Evolutionary conservation across 2,888 invertebrate genomes (phyloP), one percentile per base, ranked within the genome.

Genomic region (Hypomecis atomaria): DNA sequence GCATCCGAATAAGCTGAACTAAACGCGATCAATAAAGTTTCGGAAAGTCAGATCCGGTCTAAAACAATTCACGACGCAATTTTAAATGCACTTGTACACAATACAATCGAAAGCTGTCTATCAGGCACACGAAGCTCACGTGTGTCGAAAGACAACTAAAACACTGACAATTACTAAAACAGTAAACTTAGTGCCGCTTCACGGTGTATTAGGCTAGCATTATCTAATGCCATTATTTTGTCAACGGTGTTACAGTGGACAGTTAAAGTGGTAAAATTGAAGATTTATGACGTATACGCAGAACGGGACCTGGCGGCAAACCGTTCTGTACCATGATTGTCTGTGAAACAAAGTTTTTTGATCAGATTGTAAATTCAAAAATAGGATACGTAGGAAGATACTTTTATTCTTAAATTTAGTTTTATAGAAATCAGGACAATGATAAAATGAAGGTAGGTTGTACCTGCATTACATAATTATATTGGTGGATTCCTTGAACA

Each of bases 161-260:
- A 23, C 23, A 23, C 23, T 23, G 23, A 23, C 23, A 23, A 23
- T 23, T 1, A 65, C 71, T 73, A 69, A 78, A 77, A 77, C 68
- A 75, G 74, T 56, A 54, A 64, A 72, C 62, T 81, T 76, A 75
- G 80, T 81, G 70, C 64, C 78, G 73, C 78, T 81, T 81, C 78
- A 78, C 70, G 76, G 70, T 70, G 81, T 80, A 85, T 86, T 83
- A 78, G 76, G 70, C 72, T 69, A 66, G 73, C 76, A 83, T 86
- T 87, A 87, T 88, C 78, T 84, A 73, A 72, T 72, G 76, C 78
- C 82, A 86, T 87, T 88, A 87, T 86, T 86, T 84, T 84, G 84
- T 84, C 83, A 87, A 84, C 84, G 81, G 71, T 73, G 71, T 70
- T 78, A 72, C 82, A 75, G 79, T 74, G 74, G 78, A 86, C 87